Evolutionary conservation across 1,140 invertebrate species (phyloP), one percentile per base, ranked within the genome.

Genomic region (Helicoverpa armigera): DNA sequence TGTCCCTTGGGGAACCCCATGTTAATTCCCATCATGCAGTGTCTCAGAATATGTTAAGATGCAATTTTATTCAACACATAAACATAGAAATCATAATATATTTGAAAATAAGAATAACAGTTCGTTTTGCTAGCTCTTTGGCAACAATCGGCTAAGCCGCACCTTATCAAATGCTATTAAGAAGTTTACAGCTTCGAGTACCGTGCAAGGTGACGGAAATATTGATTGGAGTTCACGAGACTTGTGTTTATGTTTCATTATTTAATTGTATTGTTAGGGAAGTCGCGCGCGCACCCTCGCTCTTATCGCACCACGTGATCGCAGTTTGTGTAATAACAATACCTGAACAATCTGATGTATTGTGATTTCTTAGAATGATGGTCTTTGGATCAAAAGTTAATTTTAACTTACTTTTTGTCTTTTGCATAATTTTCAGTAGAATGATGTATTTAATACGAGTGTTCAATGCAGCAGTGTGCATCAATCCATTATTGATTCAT

Each of bases 281-380:
- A 73, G 54, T 58, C 23, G 51, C 29, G 53, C 35, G 53, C 29
- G 70, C 70, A 29, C 53, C 70, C 54, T 58, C 70, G 23, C 3
- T 23, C 18, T 54, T 77, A 77, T 77, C 60, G 61, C 29, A 54
- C 58, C 61, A 77, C 75, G 75, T 54, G 75, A 77, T 23, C 58
- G 75, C 23, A 74, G 72, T 67, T 65, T 67, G 73, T 75, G 43
- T 75, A 75, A 75, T 63, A 65, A 51, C 48, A 76, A 65, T 51
- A 72, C 50, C 50, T 16, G 29, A 72, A 72, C 69, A 29, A 72
- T 54, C 13, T 23, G 13, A 53, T 72, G 48, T 54, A 76, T 61
- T 60, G 48, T 53, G 9, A 65, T 76, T 61, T 63, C 51, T 5
- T 53, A 53, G 12, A 53, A 65, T 51, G 4, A 61, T 29, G 11